Evolutionary conservation across 2,113 vertebrate species (phyloP), one percentile per base, ranked within the genome.

Genomic region (Gila orcuttii): DNA sequence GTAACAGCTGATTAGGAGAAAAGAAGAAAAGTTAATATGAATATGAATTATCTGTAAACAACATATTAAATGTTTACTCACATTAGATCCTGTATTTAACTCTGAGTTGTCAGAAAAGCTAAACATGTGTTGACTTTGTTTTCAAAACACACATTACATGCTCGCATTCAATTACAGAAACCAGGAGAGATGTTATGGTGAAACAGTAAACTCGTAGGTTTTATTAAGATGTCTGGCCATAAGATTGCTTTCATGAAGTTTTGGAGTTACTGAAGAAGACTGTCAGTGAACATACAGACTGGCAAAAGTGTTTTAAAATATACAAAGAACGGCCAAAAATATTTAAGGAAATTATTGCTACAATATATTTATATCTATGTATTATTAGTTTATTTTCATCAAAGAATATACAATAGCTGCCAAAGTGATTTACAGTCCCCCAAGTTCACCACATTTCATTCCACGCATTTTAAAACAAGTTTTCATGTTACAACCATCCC

Each of bases 1-100:
- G 76, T 64, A 80, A 84, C 50, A 36, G n/a, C 66, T 87, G 82
- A 84, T 84, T 60, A 73, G 75, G 79, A 64, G 64, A 23, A 84
- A 66, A 79, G 42, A 74, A 80, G 52, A 60, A 50, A 79, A 23
- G 36, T n/a, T 42, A 73, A 73, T 47, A 74, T 68, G 31, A 85
- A 39, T 4, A 68, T 78, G 23, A 52, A 39, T 39, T 4, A 19
- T 69, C 42, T 69, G 17, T 55, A 77, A 77, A 55, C 74, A 31
- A 31, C 25, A 33, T 55, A 31, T 31, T 28, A 52, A 47, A 77
- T 55, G 74, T 77, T 77, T 77, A 77, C 47, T 7, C 17, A 55
- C 47, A 33, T 77, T 31, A 50, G 28, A 71, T 52, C 6, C 47
- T 76, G 7, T 76, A 50, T 50, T 15, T 13, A 28, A 52, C 73